Evolutionary conservation across 2,113 vertebrate species (phyloP).

Genomic region (Motacilla tschutschensis): DNA sequence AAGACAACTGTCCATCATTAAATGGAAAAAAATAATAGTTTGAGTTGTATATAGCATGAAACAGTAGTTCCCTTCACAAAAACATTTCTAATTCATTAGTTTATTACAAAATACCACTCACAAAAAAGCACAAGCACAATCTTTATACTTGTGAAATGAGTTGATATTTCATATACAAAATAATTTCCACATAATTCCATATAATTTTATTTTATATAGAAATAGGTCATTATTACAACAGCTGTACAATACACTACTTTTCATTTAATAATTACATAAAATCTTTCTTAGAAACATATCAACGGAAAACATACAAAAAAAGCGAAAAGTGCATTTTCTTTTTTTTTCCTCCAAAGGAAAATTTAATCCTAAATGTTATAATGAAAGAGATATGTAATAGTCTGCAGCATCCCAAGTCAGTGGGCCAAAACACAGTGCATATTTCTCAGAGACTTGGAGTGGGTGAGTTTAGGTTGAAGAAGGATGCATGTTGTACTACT

Average conservation of each 20-base stretch:
- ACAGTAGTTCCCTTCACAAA: slow-evolving; percentile 63
- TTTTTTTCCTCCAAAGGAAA: slow-evolving; percentile 59
- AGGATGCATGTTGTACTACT: not conserved
- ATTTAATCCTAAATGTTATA: slow-evolving; percentile 65
- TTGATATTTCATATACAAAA: slow-evolving; percentile 80
- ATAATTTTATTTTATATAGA: slow-evolving; percentile 84
- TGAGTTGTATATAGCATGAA: slow-evolving; percentile 58
- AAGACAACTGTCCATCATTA: slow-evolving; percentile 59
- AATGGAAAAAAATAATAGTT: slow-evolving; percentile 60
- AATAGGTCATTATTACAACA: slow-evolving; percentile 83
- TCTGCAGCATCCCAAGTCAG: slow-evolving; percentile 62
- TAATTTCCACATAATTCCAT: slow-evolving; percentile 80
- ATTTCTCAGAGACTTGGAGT: slow-evolving; percentile 39
- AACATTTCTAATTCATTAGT: slow-evolving; percentile 73
- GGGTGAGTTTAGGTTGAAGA: not conserved
- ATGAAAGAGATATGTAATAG: slow-evolving; percentile 66
- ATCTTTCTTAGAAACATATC: slow-evolving; percentile 82
- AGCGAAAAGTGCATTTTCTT: slow-evolving; percentile 81
- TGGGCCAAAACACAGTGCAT: slow-evolving; percentile 59
- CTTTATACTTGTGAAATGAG: slow-evolving; percentile 75
- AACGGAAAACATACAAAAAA: slow-evolving; percentile 82
- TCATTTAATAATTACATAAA: slow-evolving; percentile 79
- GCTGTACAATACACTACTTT: slow-evolving; percentile 81
- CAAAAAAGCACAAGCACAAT: slow-evolving; percentile 74
- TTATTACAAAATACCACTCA: slow-evolving; percentile 80